Percentiles rank a stretch among this genome's conserved stretches.
These are phyloP conservation scores for Psilopsiagon aymara DNA, from an alignment of 2,113 vertebrate species.

Conservation along the genomic window DNA sequence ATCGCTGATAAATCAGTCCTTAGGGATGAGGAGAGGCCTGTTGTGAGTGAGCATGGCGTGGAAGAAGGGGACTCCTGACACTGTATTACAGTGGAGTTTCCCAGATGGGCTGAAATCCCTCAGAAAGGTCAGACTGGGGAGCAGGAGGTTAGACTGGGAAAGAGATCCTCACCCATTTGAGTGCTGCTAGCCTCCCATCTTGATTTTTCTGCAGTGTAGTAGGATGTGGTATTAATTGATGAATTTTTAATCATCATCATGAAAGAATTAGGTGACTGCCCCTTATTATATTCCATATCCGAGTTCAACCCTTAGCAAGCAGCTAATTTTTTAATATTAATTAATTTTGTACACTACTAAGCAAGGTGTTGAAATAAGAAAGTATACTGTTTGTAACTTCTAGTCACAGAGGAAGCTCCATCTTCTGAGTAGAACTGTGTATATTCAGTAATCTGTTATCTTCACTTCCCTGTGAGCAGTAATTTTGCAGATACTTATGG, in stretches of 20 bases:
- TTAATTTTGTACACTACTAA: neutral
- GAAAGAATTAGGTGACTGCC: neutral
- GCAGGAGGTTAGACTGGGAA: neutral
- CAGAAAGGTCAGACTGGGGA: neutral
- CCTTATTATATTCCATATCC: neutral
- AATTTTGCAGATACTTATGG: neutral
- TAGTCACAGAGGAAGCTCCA: neutral
- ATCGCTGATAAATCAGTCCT: neutral
- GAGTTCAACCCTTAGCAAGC: neutral
- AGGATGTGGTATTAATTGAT: neutral
- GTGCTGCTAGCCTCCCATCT: neutral
- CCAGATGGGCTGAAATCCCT: neutral
- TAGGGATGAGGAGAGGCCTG: neutral
- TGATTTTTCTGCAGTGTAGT: neutral
- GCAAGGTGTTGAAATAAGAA: neutral
- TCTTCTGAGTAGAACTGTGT: neutral
- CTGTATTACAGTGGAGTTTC: fast-evolving
- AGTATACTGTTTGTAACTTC: neutral
- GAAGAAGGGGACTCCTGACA: neutral
- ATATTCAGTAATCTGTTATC: neutral
- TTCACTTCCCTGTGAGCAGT: neutral
- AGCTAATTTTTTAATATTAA: neutral
- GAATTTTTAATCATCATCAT: neutral
- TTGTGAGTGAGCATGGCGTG: neutral
- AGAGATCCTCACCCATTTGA: neutral